Conservation (phyloP, 2,888 invertebrate species). For the Sceliomorpha sp. region DNA sequence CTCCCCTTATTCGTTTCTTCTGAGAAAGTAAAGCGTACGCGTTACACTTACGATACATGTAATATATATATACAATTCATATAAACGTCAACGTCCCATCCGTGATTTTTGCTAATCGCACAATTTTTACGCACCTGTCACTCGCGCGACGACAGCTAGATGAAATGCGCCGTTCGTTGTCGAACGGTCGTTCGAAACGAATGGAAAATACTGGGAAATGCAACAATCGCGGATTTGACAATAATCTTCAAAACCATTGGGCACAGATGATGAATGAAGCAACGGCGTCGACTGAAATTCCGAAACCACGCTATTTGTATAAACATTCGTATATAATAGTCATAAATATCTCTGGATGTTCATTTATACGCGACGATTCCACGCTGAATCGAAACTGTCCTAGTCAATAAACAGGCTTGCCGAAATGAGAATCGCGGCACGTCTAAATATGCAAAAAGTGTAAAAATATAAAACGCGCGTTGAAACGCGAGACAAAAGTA, state of each 20-base stretch:
- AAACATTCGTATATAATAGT: conserved; percentile 32
- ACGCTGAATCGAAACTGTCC: conserved; percentile 23
- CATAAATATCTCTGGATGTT: conserved; percentile 45
- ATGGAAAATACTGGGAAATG: conserved; percentile 8
- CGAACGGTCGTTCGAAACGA: too few relatives aligned
- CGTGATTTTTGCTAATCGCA: conserved; percentile 1
- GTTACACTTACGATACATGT: conserved; percentile 8
- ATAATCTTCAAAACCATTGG: conserved; percentile 3
- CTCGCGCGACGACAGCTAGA: too few relatives aligned
- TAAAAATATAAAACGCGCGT: conserved; percentile 22
- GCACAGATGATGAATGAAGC: conserved; percentile 22
- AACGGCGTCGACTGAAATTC: conserved; percentile 12
- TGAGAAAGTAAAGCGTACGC: conserved; percentile 1
- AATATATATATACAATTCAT: conserved; percentile 10
- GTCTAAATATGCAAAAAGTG: conserved; percentile 8
- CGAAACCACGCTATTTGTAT: conserved; percentile 45
- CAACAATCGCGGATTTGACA: conserved; percentile 12
- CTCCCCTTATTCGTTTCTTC: too few relatives aligned
- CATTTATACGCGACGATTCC: conserved; percentile 18
- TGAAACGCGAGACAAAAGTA: conserved; percentile 22
- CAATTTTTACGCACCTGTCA: neutral
- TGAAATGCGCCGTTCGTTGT: too few relatives aligned
- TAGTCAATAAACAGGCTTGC: conserved; percentile 29
- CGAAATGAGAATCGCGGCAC: conserved; percentile 4
- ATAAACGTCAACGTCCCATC: conserved; percentile 10